These are phyloP conservation scores for Acanthaster planci DNA, from an alignment of 35 echinoderm and acorn worm species.

Conservation along the genomic window DNA sequence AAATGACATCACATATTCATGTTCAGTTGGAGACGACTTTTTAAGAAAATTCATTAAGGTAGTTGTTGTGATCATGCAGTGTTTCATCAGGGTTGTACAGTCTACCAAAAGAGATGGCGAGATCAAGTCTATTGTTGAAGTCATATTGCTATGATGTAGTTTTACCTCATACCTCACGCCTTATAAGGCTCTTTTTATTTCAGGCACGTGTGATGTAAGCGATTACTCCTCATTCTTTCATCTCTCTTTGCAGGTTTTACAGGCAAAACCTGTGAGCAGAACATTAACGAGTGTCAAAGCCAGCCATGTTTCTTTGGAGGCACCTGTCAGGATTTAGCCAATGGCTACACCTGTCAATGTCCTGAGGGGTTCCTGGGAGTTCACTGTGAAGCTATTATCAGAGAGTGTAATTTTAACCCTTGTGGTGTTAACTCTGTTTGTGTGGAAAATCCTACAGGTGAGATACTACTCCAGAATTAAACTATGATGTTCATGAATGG, in stretches of 20 bases:
- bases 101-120: no score
- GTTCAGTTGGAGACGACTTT: no score
- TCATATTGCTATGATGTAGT: neutral
- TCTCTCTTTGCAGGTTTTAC: slow-evolving; percentile 66
- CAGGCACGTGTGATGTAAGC: neutral
- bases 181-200: neutral
- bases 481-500: neutral
- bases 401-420: slow-evolving; percentile 94
- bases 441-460: slow-evolving; percentile 90
- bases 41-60: no score
- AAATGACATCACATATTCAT: no score
- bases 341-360: slow-evolving; percentile 79
- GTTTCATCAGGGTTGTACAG: no score
- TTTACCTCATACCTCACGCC: neutral
- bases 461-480: neutral
- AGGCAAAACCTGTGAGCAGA: slow-evolving; percentile 69
- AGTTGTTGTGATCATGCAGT: no score
- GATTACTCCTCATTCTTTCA: neutral
- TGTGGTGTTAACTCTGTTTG: slow-evolving; percentile 89
- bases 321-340: slow-evolving; percentile 71
- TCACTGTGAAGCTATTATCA: slow-evolving; percentile 84
- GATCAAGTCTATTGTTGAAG: no score
- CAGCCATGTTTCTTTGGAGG: slow-evolving; percentile 95
- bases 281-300: slow-evolving; percentile 83
- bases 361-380: slow-evolving; percentile 71